Base-by-base conservation (phyloP, 2,797 vertebrate genomes). In the Falco concolor region DNA sequence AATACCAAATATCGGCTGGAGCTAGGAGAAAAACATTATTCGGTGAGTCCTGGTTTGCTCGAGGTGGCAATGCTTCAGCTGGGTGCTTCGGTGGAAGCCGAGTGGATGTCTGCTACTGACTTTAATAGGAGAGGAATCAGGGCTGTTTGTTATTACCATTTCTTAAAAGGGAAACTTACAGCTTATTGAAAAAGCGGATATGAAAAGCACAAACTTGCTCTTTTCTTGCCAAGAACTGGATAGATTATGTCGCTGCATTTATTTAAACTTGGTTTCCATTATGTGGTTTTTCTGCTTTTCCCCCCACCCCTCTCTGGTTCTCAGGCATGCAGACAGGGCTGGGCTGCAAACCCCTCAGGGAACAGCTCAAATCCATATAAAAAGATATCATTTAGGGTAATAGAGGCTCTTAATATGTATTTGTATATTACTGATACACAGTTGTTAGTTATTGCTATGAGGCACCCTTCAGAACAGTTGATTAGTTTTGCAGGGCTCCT, bases 101-200 rank as follows among this genome's bases (percentile, higher is more conserved):
- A 28, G 34, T 18, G 15, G 18, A 28, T 89, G 45, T 82, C 49
- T 90, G 74, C 79, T 91, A 2, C 95, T 95, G 95, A 65, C 96
- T 96, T 94, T 95, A 97, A 96, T 91, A 88, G 96, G 89, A 95
- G 89, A 88, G 63, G 91, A 90, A 76, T 70, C 25, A 40, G 82
- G 53, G n/a, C 76, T 56, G n/a, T 85, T 89, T 96, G 79, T 94
- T 89, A 72, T 2, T 79, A 86, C 64, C 49, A 44, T 73, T 96
- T 93, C 93, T 96, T 84, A 94, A 96, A 95, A 93, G 91, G 91
- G 94, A 96, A 95, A 90, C 89, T 95, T 94, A 67, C 59, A 68
- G 61, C 84, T 70, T 90, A 70, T 65, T 96, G 79, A 78, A 81
- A 87, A 90, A 88, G 82, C 22, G 79, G 91, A 92, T 94, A 63